A percentile compares a stretch with the other conserved stretches of the same genome.
Conservation (phyloP, 2,113 vertebrate species). For the Saccopteryx leptura region DNA sequence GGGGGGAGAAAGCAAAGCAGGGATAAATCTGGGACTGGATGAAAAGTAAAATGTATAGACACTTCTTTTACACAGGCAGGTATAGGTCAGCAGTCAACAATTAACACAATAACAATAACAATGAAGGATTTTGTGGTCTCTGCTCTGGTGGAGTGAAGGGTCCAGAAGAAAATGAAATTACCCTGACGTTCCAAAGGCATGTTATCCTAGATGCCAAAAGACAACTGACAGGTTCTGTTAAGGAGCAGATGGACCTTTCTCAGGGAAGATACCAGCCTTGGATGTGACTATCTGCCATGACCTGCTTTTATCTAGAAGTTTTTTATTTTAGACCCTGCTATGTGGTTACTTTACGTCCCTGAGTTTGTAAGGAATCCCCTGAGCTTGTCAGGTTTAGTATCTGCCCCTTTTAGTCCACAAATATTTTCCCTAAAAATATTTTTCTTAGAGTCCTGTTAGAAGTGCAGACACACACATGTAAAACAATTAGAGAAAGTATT, state of each 20-base stretch:
- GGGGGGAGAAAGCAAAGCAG: neutral
- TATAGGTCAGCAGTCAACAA: neutral
- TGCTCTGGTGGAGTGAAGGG: neutral
- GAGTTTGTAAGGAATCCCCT: neutral
- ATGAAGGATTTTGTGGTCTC: neutral
- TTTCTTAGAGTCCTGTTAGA: neutral
- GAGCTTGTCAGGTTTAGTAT: neutral
- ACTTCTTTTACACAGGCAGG: neutral
- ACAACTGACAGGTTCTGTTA: neutral
- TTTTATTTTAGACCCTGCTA: neutral
- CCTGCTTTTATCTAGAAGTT: neutral
- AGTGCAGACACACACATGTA: neutral
- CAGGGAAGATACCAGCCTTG: neutral
- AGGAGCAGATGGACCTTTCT: neutral
- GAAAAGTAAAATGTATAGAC: neutral
- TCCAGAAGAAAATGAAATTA: neutral
- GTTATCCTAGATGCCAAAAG: neutral
- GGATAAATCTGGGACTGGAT: neutral
- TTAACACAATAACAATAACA: neutral
- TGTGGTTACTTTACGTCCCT: neutral
- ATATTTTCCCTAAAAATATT: neutral
- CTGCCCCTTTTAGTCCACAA: neutral
- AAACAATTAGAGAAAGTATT: neutral
- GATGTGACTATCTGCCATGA: neutral
- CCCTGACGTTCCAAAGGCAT: neutral